Conservation (phyloP, 2,888 invertebrate species). For the Amiota communis region DNA sequence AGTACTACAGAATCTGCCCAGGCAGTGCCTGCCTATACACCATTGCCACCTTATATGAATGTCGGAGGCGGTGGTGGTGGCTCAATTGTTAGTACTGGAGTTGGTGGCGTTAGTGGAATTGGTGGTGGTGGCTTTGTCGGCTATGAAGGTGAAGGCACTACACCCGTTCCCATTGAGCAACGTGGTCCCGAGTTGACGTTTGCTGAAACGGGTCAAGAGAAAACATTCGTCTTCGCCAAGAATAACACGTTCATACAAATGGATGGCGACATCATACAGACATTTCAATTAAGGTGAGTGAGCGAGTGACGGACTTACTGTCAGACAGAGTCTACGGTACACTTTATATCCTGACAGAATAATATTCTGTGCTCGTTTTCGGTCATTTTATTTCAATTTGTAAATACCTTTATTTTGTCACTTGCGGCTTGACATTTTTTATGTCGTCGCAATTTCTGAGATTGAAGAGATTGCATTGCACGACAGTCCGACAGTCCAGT, state of each 20-base stretch:
- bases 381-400: conserved; percentile 1
- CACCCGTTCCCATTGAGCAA: conserved; percentile 82
- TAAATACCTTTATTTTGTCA: not conserved
- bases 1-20: conserved; percentile 74
- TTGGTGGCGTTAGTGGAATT: conserved; percentile 29
- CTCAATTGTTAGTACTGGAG: conserved; percentile 74
- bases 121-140: conserved; percentile 34
- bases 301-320: not conserved
- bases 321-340: not conserved
- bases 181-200: conserved; percentile 87
- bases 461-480: not conserved
- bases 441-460: conserved; percentile 11
- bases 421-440: conserved; percentile 10
- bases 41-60: conserved; percentile 49
- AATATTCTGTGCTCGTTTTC: no score
- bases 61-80: conserved; percentile 57
- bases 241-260: conserved; percentile 92
- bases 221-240: conserved; percentile 93
- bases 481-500: not conserved
- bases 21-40: conserved; percentile 58
- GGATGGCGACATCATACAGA: conserved; percentile 91
- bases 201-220: conserved; percentile 87
- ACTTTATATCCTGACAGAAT: no score
- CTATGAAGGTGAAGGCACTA: conserved; percentile 64
- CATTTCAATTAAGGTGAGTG: conserved; percentile 88